Percentiles rank a stretch among this genome's conserved stretches.
phyloP scores from a whole-genome alignment of 2,113 vertebrate genomes.

The Sander lucioperca region DNA sequence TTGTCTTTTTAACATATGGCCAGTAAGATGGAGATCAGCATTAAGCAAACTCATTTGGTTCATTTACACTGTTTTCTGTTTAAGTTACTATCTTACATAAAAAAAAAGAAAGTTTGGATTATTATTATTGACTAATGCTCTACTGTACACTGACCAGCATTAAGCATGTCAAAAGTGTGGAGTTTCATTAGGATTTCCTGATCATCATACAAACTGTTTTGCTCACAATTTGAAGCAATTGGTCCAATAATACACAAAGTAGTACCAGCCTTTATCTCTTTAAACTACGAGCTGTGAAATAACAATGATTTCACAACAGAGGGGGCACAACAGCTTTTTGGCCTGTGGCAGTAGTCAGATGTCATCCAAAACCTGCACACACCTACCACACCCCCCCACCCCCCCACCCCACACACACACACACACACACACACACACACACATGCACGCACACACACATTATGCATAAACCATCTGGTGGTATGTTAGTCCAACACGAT shows the following conservation, averaged over 20 bases:
- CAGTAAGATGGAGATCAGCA: background rate
- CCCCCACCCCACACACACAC: constrained; percentile 25
- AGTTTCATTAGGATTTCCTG: background rate
- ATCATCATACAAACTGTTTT: background rate
- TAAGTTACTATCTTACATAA: background rate
- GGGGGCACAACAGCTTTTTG: constrained; percentile 49
- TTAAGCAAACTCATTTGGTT: background rate
- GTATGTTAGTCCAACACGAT: constrained; percentile 54
- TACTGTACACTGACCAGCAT: background rate
- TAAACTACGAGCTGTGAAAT: background rate
- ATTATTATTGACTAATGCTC: too few relatives aligned
- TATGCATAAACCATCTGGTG: constrained; percentile 63
- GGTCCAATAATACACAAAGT: too few relatives aligned
- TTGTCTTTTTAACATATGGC: background rate
- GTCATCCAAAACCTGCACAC: constrained; percentile 43
- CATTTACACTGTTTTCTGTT: background rate
- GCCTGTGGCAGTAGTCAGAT: constrained; percentile 34
- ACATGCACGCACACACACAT: constrained; percentile 22
- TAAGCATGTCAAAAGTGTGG: background rate
- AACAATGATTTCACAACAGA: constrained; percentile 23
- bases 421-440: constrained; percentile 27
- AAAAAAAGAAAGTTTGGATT: too few relatives aligned
- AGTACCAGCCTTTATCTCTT: background rate
- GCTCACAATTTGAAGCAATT: too few relatives aligned
- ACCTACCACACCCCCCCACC: constrained; percentile 39